Base-by-base conservation (phyloP, 2,888 invertebrate genomes). In the Nemotelus nigrinus region DNA sequence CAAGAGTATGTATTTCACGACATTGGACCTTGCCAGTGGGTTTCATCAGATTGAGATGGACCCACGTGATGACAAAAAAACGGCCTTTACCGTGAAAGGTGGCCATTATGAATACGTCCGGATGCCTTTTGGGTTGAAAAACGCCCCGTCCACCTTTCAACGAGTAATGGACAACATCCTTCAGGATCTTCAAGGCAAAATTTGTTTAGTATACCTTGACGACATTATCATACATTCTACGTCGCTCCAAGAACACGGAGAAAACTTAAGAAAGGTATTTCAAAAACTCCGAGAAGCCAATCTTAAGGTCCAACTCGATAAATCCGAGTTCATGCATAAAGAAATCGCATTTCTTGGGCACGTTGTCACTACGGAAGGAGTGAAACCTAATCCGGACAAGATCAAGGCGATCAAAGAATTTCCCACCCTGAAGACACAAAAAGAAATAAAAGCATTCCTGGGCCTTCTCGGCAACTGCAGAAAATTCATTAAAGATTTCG, bases 41-140 rank as follows among this genome's bases (percentile, higher is more conserved):
- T 85, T 83, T 70, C 82, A 83, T 68, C 84, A 86, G 77, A 83
- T 85, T 2, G 82, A 82, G 10, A 77, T 85, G 58, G 72, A 81
- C 8, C 57, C 75, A 53, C 78, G 80, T 7, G 81, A 82, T 43
- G 80, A 80, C 39, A 63, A 76, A 74, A 85, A 84, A 80, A 85
- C 84, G 0, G 83, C 84, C 25, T 79, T 79, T 53, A 68, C 78
- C 2, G 76, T 79, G 39, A 76, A 80, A 25, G 77, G 77, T n/a
- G n/a, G n/a, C n/a, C n/a, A n/a, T n/a, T n/a, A n/a, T n/a, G n/a
- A n/a, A n/a, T n/a, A n/a, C n/a, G n/a, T n/a, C n/a, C 74, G 78
- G 50, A 79, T 78, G 79, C 78, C 78, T 5, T 78, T 79, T 65
- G 79, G 79, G 6, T 76, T 80, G 8, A 78, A 79, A 57, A 79